Conservation (phyloP, 1,140 invertebrate genomes). For the Drosophila yakuba region DNA sequence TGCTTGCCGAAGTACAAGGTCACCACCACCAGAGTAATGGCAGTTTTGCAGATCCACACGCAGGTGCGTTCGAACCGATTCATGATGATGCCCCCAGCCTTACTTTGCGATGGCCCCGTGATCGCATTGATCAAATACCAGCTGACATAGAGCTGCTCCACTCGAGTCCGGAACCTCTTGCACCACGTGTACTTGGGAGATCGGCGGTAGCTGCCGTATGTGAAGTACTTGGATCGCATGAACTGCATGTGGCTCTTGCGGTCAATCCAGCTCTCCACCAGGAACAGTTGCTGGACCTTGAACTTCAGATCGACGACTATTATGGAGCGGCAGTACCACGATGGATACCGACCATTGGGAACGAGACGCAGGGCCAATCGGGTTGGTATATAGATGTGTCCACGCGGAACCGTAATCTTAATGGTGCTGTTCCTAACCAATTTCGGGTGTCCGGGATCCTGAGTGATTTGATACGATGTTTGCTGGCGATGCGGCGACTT, state of each 20-base stretch:
- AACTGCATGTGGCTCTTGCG: background rate
- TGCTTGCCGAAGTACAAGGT: slow-evolving; percentile 3
- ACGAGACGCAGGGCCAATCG: slow-evolving; percentile 28
- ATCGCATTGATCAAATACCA: slow-evolving; percentile 28
- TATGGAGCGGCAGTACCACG: slow-evolving; percentile 40
- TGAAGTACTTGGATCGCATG: slow-evolving; percentile 24
- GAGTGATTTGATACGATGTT: slow-evolving; percentile 14
- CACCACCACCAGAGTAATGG: slow-evolving; percentile 4
- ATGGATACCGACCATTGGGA: slow-evolving; percentile 30
- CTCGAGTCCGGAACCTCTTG: background rate
- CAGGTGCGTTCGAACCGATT: slow-evolving; percentile 29
- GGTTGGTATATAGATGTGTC: slow-evolving; percentile 27
- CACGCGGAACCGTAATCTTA: slow-evolving; percentile 1
- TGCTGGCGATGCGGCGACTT: slow-evolving; percentile 12
- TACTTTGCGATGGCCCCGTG: slow-evolving; percentile 30
- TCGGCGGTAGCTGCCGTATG: rapidly evolving
- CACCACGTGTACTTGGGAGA: slow-evolving; percentile 2
- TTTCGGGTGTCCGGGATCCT: slow-evolving; percentile 29
- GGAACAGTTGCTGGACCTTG: slow-evolving; percentile 20
- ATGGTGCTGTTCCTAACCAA: slow-evolving; percentile 30
- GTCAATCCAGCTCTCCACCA: slow-evolving; percentile 28
- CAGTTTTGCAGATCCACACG: slow-evolving; percentile 28
- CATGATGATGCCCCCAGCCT: slow-evolving; percentile 1
- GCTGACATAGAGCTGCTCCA: slow-evolving; percentile 8
- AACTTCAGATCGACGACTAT: slow-evolving; percentile 15